Base-by-base conservation (phyloP, 2,888 invertebrate species). In the Apodemia duryi region DNA sequence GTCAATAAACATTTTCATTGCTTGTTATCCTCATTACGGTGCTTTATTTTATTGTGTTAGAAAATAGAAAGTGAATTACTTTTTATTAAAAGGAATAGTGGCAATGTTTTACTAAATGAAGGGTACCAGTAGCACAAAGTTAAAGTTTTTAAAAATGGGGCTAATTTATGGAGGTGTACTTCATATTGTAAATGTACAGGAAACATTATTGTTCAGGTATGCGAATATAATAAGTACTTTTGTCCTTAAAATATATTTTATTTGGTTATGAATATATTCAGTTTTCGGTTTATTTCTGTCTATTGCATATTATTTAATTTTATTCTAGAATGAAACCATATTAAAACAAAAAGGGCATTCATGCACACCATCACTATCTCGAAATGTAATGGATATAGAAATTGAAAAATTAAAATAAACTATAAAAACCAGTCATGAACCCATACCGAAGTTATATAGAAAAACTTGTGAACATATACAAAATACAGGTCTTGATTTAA, bases 101-200 rank as follows among this genome's bases (percentile, higher is more conserved):
- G 52, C 52, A 52, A 52, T 52, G 52, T 21, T 52, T 29, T 28
- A 28, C 52, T 52, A 52, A 52, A 52, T 9, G 29, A 52, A 52
- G 9, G 52, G 21, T 52, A 52, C 52, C 28, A 52, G 52, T 52
- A 52, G 28, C 28, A 28, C 28, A 51, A 52, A 52, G 52, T 52
- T 52, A 52, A 52, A 52, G 52, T 52, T 21, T 52, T 6, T 52
- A 52, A 21, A 52, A 52, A 52, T 52, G 52, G 52, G 29, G 21
- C 52, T 10, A 52, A 52, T 28, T 52, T 21, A 52, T 52, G 52
- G 28, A 52, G 52, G 28, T 52, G 28, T 52, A 9, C 29, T 52
- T 52, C 28, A 52, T 52, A 52, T 52, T 7, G 52, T 52, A 52
- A 52, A 21, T 52, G 51, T 51, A 51, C 51, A 51, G 52, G 28